Base-by-base conservation (phyloP, 2,113 vertebrate species). In the Pseudopodoces humilis region DNA sequence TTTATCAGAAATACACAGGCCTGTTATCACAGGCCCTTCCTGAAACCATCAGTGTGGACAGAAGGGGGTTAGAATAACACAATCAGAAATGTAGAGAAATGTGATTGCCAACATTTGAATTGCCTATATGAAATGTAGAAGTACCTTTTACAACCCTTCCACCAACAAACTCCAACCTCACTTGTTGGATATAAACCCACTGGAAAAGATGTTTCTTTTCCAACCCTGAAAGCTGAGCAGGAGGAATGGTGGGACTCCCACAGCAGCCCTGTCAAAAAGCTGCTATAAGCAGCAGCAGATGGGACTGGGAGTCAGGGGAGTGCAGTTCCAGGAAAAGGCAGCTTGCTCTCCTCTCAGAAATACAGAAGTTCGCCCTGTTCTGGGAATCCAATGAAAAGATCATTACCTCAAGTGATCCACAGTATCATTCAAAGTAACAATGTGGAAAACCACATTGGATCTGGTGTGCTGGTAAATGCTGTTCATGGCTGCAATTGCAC, bases 381-480 rank as follows among this genome's bases (percentile, higher is more conserved):
- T 30, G 39, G 39, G 47, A 70, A 87, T 50, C 47, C 67, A 75
- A 2, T 4, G 9, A 56, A 39, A 59, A 58, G 31, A 58, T 12
- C 56, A 10, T 98, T 97, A 99, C 99, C 98, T 98, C 35, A 99
- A 96, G 96, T 99, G 99, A 88, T 98, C 98, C 80, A 97, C 98
- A 7, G 99, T 99, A 87, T 98, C 97, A 56, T 99, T 99, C 86
- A 98, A 88, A 3, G 99, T 99, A 78, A 99, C 98, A n/a, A 99
- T 98, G 84, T 99, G 97, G 98, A 99, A 99, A 41, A 98, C 96
- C 64, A 99, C 98, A 3, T 97, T 99, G 94, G 99, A 98, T 94
- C 94, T 98, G 56, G 98, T 99, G 96, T 99, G 98, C 49, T 78
- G 97, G 90, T 98, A 98, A 95, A 99, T 97, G 71, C 99, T 99